phyloP scores from a whole-genome alignment of 2,113 vertebrate species.

The Coregonus clupeaformis region DNA sequence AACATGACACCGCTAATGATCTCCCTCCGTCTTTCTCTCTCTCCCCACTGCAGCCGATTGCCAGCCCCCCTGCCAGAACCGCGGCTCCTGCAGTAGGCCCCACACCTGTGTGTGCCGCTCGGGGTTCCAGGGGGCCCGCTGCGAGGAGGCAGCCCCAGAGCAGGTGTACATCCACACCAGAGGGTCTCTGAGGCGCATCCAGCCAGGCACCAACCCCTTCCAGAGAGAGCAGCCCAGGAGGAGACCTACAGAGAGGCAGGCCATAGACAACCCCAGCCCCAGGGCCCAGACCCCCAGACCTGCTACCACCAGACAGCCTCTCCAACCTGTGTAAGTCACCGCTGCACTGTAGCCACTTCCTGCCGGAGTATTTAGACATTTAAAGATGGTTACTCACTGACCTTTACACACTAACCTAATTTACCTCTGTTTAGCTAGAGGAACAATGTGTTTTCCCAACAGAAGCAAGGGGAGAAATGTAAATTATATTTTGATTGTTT shows the following conservation, averaged over 20 bases:
- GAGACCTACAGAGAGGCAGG: constrained; percentile 58
- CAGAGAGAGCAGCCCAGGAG: constrained; percentile 61
- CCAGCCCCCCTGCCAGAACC: constrained; percentile 79
- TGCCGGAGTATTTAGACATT: neutral
- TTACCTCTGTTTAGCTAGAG: no score
- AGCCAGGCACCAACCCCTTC: constrained; percentile 61
- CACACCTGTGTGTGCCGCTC: constrained; percentile 80
- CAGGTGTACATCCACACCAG: constrained; percentile 76
- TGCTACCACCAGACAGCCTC: constrained; percentile 57
- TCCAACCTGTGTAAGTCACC: constrained; percentile 66
- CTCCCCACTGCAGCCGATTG: constrained; percentile 71
- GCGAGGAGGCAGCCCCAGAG: constrained; percentile 75
- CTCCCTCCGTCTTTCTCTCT: neutral
- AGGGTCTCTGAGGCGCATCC: constrained; percentile 60
- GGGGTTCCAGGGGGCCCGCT: constrained; percentile 75
- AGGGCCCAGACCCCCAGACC: constrained; percentile 61
- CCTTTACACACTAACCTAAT: no score
- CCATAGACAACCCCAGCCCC: constrained; percentile 28
- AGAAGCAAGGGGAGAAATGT: no score
- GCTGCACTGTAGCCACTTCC: neutral
- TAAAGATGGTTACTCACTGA: no score
- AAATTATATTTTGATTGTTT: no score
- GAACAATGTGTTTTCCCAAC: no score
- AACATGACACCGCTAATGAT: neutral
- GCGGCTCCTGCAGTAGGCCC: constrained; percentile 78